Base-by-base conservation (phyloP, 2,113 vertebrate species). In the Climacteris rufus region DNA sequence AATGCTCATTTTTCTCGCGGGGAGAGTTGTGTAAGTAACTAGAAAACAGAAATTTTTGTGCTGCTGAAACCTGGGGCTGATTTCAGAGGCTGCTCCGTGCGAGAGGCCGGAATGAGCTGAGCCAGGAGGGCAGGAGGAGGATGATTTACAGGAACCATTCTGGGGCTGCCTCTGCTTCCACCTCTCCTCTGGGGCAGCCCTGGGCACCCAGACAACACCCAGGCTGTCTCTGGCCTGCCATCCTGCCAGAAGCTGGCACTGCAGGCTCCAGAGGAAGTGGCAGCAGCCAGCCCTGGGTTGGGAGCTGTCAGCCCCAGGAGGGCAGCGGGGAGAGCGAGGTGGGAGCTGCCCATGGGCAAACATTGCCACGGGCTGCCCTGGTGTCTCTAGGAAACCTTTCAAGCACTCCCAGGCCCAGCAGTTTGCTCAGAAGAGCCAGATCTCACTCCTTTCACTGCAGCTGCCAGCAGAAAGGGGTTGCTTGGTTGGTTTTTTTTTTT, bases 351-450 rank as follows among this genome's bases (percentile, higher is more conserved):
- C 85, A n/a, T 3, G 54, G 87, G 94, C 18, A 68, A 84, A 35
- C 83, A 88, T 90, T 96, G 56, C 94, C 94, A 7, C 13, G 89
- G 71, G 6, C 91, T 68, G 60, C 3, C 7, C 75, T 69, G 68
- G 68, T 42, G 86, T 95, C 92, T 94, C 92, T 71, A 52, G 96
- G 93, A 91, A 95, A 94, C 86, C 90, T 97, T 85, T 93, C 82
- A 81, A 57, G 44, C 77, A 1, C 56, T 87, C 91, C 71, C 90
- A 83, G 71, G 53, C 78, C 74, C 72, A 83, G 94, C 93, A 88
- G 87, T 42, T 57, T 21, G 70, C 95, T 91, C 39, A 30, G 89
- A 33, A 94, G 79, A 45, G 40, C 70, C 78, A 64, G 78, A 71
- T 78, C 95, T 87, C 56, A 27, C n/a, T 89, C 83, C 66, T 83